phyloP scores from a whole-genome alignment of 2,888 invertebrate genomes.

The Drosophila multiciliata region DNA sequence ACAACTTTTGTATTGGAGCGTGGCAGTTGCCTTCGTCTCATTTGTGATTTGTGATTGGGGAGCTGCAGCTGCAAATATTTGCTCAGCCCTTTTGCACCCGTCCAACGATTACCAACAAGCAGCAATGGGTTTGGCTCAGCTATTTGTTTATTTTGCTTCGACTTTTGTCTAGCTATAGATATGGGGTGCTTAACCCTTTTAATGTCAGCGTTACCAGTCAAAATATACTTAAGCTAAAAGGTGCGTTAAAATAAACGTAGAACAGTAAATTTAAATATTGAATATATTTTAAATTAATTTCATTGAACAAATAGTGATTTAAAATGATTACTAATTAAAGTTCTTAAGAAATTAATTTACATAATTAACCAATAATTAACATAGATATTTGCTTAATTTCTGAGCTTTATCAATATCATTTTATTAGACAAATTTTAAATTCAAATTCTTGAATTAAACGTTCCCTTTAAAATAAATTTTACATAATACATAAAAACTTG shows the following conservation, averaged over 20 bases:
- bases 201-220: constrained; percentile 22
- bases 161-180: constrained; percentile 33
- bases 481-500: background rate
- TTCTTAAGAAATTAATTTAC: background rate
- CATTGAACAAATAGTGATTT: background rate
- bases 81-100: constrained; percentile 69
- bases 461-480: background rate
- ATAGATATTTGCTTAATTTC: background rate
- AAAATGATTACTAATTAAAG: background rate
- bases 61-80: constrained; percentile 74
- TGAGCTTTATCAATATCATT: background rate
- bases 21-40: constrained; percentile 44
- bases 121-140: constrained; percentile 7
- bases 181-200: constrained; percentile 40
- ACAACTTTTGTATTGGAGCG: constrained; percentile 32
- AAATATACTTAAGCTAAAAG: background rate
- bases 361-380: background rate
- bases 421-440: background rate
- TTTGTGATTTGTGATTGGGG: constrained; percentile 54
- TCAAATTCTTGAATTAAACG: background rate
- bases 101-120: constrained; percentile 50
- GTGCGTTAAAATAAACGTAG: background rate
- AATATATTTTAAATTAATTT: background rate
- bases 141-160: constrained; percentile 63
- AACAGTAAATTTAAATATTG: background rate